These are phyloP conservation scores for Automeris io DNA, from an alignment of 2,888 invertebrate genomes.

Conservation along the genomic window DNA sequence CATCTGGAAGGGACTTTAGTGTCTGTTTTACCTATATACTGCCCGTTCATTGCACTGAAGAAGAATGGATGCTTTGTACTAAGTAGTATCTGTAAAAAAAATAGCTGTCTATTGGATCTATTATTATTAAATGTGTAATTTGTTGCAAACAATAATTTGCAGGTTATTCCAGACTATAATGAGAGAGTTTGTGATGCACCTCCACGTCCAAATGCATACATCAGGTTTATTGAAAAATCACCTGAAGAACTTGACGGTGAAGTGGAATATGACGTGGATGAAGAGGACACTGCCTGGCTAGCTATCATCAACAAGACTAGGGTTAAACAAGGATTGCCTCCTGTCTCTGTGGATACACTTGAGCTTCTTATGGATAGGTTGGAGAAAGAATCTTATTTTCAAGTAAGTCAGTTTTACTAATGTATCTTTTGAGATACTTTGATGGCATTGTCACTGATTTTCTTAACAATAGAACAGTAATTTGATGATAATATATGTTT, in stretches of 20 bases:
- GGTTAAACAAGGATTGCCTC: constrained; percentile 81
- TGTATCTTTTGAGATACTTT: too few relatives aligned
- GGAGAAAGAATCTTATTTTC: constrained; percentile 98
- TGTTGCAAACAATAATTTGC: constrained; percentile 10
- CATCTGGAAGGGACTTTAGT: too few relatives aligned
- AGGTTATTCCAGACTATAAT: constrained; percentile 84
- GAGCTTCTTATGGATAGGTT: constrained; percentile 98
- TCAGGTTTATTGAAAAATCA: constrained; percentile 95
- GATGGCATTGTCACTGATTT: too few relatives aligned
- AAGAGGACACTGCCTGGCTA: constrained; percentile 98
- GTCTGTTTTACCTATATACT: too few relatives aligned
- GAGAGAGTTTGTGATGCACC: constrained; percentile 88
- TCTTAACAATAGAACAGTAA: too few relatives aligned
- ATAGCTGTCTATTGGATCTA: too few relatives aligned
- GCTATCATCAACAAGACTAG: constrained; percentile 91
- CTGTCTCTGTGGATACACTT: constrained; percentile 91
- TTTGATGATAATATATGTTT: too few relatives aligned
- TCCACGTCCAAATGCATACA: constrained; percentile 90
- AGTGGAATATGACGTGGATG: constrained; percentile 98
- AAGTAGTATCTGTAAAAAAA: too few relatives aligned
- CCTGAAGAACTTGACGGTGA: constrained; percentile 96
- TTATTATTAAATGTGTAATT: neutral
- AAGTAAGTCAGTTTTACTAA: constrained; percentile 70
- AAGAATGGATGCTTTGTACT: neutral
- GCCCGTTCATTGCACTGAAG: too few relatives aligned